Conservation (phyloP, 2,113 vertebrate species). For the Empidonax alnorum region DNA sequence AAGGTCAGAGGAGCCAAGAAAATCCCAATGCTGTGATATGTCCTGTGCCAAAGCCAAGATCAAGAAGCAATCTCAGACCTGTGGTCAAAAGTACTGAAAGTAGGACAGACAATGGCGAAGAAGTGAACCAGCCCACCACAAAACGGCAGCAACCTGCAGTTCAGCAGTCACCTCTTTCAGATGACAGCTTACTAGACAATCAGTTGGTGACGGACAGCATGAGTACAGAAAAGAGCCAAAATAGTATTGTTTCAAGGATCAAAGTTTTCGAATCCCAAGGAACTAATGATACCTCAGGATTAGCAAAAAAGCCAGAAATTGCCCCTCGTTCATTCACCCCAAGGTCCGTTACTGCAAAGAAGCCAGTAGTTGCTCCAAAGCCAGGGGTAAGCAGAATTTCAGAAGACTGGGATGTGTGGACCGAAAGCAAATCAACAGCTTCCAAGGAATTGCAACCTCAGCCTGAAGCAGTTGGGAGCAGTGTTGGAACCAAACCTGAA, state of each 20-base stretch:
- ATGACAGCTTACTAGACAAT: conserved; percentile 67
- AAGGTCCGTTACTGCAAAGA: conserved; percentile 79
- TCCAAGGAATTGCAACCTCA: conserved; percentile 62
- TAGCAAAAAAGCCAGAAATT: conserved; percentile 78
- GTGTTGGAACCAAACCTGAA: conserved; percentile 76
- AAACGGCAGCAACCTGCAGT: conserved; percentile 31
- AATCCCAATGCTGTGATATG: conserved; percentile 67
- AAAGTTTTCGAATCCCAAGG: conserved; percentile 89
- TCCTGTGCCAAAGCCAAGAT: conserved; percentile 89
- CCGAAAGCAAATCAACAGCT: conserved; percentile 56
- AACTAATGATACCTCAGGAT: conserved; percentile 65
- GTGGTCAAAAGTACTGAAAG: conserved; percentile 69
- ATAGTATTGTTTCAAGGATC: conserved; percentile 85
- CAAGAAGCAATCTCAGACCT: conserved; percentile 80
- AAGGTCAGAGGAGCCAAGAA: conserved; percentile 65
- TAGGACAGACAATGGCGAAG: conserved; percentile 63
- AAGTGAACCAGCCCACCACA: background rate
- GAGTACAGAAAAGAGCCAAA: conserved; percentile 80
- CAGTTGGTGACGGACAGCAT: conserved; percentile 73
- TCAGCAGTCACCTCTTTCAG: conserved; percentile 72
- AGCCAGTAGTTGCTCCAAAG: conserved; percentile 80
- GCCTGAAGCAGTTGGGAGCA: conserved; percentile 30
- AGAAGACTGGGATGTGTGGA: conserved; percentile 71
- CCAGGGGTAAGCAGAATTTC: conserved; percentile 70
- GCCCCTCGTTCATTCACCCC: conserved; percentile 73